Evolutionary conservation across 2,113 vertebrate species (phyloP).

Genomic region (Perccottus glenii): DNA sequence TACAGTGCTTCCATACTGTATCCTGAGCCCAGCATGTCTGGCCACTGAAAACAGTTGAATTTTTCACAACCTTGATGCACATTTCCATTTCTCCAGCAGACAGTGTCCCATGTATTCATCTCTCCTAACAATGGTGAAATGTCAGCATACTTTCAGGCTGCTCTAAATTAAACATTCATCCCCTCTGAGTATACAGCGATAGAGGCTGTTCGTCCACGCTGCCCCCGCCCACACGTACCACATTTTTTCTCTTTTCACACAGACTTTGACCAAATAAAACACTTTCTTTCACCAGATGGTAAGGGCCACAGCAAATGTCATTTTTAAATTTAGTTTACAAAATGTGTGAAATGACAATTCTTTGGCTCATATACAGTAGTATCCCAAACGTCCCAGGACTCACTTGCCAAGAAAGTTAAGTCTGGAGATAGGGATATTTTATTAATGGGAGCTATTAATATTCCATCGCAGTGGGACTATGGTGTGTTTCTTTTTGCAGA

Average conservation of each 20-base stretch:
- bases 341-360: constrained; percentile 30
- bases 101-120: constrained; percentile 70
- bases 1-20: constrained; percentile 34
- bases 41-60: constrained; percentile 49
- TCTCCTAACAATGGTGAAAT: constrained; percentile 75
- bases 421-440: constrained; percentile 75
- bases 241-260: constrained; percentile 45
- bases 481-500: constrained; percentile 79
- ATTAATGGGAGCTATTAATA: constrained; percentile 83
- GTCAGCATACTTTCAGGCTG: constrained; percentile 74
- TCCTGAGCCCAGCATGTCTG: constrained; percentile 38
- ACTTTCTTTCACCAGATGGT: constrained; percentile 32
- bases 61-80: constrained; percentile 72
- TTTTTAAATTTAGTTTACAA: constrained; percentile 21
- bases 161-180: constrained; percentile 77
- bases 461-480: constrained; percentile 77
- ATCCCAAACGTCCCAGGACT: constrained; percentile 45
- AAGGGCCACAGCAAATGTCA: background rate
- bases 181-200: constrained; percentile 63
- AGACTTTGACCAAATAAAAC: constrained; percentile 30
- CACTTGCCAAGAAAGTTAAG: constrained; percentile 62
- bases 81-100: constrained; percentile 70
- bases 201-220: constrained; percentile 29
- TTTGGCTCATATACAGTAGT: constrained; percentile 28
- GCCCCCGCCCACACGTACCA: constrained; percentile 31